Conservation (phyloP, 2,888 invertebrate species). For the Scaptomyza cyrtandrae region DNA sequence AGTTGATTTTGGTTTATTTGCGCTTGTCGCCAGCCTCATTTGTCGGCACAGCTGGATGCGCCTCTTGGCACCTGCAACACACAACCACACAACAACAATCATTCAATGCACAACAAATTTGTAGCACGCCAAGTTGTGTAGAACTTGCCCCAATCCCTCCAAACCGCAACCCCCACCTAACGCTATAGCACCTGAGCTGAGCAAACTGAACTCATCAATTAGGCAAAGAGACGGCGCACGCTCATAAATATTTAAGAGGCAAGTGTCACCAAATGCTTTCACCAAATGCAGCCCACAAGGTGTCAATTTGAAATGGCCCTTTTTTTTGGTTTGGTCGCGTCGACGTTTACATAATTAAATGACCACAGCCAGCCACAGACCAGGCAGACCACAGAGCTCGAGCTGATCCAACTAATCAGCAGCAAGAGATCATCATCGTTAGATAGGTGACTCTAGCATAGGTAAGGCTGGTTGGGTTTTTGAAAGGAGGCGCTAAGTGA, state of each 20-base stretch:
- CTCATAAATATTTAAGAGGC: conserved; percentile 76
- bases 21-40: conserved; percentile 79
- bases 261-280: conserved; percentile 33
- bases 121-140: conserved; percentile 57
- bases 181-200: conserved; percentile 58
- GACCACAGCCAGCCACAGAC: conserved; percentile 31
- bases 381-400: conserved; percentile 2
- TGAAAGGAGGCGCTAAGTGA: conserved; percentile 75
- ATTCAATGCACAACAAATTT: conserved; percentile 56
- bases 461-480: conserved; percentile 6
- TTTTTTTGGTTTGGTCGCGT: conserved; percentile 1
- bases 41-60: conserved; percentile 78
- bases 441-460: conserved; percentile 15
- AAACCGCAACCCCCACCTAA: neutral
- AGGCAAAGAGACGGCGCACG: conserved; percentile 66
- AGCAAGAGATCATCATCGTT: conserved; percentile 40
- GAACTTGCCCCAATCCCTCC: conserved; percentile 17
- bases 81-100: conserved; percentile 16
- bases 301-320: conserved; percentile 79
- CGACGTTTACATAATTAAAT: conserved; percentile 80
- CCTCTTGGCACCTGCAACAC: conserved; percentile 71
- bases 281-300: conserved; percentile 44
- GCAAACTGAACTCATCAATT: conserved; percentile 74
- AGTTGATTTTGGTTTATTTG: conserved; percentile 80
- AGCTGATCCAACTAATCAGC: conserved; percentile 49